Base-by-base conservation (phyloP, 2,888 invertebrate species). In the Gisinianus flammeolus region DNA sequence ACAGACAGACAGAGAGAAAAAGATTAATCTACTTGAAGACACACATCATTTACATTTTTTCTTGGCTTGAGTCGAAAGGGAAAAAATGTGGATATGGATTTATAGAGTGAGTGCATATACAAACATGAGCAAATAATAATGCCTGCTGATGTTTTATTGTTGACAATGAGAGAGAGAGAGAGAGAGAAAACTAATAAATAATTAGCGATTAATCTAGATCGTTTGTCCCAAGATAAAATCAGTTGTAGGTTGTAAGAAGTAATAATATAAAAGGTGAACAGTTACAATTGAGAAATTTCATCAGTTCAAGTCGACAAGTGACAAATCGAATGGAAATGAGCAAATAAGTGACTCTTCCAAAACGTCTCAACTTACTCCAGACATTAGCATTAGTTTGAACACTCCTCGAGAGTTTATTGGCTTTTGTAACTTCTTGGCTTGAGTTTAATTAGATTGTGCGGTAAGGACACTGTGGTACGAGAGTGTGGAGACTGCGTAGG, bases 101-200 rank as follows among this genome's bases (percentile, higher is more conserved):
- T n/a, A n/a, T 54, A n/a, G n/a, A n/a, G 54, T 16, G 8, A 54
- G 16, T 54, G 19, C 16, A n/a, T 54, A 4, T 19, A n/a, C 54
- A 4, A 8, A 4, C n/a, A 12, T n/a, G n/a, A n/a, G 16, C 19
- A 4, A 16, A 19, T 44, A 10, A 6, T 44, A 44, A n/a, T n/a
- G n/a, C n/a, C 54, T 54, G 19, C 54, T 54, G 3, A 16, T 54
- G 54, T 6, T 6, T 16, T 44, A 4, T 19, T 19, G 19, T 54
- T 12, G 19, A 16, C 30, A 66, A 26, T 66, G 69, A 69, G n/a
- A 22, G 10, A 69, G 33, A 64, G 62, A 62, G 62, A 62, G 62
- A 62, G 62, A 62, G 24, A 62, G n/a, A 16, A n/a, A n/a, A n/a
- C n/a, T n/a, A 54, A 54, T 54, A 54, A 54, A 54, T 54, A 54